phyloP scores from a whole-genome alignment of 1,140 invertebrate genomes.

The Polyergus mexicanus region DNA sequence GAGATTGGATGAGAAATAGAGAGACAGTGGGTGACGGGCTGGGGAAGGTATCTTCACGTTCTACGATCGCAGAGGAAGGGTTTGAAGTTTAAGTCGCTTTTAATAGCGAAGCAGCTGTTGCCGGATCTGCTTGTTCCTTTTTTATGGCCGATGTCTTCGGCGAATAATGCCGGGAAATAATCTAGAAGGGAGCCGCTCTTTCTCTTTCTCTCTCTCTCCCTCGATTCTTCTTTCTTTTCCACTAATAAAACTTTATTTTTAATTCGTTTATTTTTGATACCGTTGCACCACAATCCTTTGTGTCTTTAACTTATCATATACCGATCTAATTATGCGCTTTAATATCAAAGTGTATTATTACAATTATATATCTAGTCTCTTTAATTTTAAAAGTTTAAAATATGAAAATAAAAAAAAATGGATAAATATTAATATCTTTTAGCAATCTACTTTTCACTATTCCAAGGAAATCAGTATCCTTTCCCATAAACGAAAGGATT shows the following conservation, averaged over 20 bases:
- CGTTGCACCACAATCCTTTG: background rate
- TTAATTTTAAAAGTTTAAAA: slow-evolving; percentile 16
- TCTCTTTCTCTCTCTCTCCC: slow-evolving; percentile 37
- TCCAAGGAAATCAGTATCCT: background rate
- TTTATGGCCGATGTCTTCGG: slow-evolving; percentile 72
- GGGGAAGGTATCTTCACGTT: slow-evolving; percentile 42
- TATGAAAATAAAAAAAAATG: background rate
- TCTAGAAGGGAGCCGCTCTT: slow-evolving; percentile 61
- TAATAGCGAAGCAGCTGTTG: slow-evolving; percentile 77
- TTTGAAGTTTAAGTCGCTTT: slow-evolving; percentile 76
- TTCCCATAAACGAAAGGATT: background rate
- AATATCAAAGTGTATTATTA: too few species aligned
- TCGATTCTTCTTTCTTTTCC: slow-evolving; percentile 58
- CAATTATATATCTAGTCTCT: background rate
- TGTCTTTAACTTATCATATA: slow-evolving; percentile 21
- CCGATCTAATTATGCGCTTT: background rate
- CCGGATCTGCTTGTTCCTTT: slow-evolving; percentile 72
- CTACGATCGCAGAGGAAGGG: slow-evolving; percentile 63
- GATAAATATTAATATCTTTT: background rate
- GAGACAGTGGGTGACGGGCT: slow-evolving; percentile 19
- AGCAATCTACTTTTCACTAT: background rate
- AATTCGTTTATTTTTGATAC: slow-evolving; percentile 45
- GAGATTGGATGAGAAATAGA: slow-evolving; percentile 41
- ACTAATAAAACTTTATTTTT: slow-evolving; percentile 66
- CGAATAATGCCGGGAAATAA: slow-evolving; percentile 76